phyloP scores from a whole-genome alignment of 2,888 invertebrate species.

The Scelioninae gen. 1 region DNA sequence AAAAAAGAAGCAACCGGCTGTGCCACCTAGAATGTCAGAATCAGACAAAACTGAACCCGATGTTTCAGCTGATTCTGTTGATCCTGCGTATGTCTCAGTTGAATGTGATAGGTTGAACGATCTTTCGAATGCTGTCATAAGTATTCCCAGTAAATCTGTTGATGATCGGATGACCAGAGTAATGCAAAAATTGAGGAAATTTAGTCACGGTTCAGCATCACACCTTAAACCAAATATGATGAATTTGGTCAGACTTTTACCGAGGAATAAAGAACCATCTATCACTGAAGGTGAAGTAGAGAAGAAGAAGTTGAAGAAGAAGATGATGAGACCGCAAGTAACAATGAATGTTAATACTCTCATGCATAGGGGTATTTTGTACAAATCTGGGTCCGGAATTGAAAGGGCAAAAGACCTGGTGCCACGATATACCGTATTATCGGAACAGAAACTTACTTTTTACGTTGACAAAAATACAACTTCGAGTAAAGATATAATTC shows the following conservation, averaged over 20 bases:
- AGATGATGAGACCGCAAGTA: slow-evolving; percentile 86
- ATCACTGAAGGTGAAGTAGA: slow-evolving; percentile 32
- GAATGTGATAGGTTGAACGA: slow-evolving; percentile 40
- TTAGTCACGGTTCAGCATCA: too few species aligned
- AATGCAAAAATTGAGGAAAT: slow-evolving; percentile 78
- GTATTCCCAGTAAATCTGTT: slow-evolving; percentile 56
- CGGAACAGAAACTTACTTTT: slow-evolving; percentile 90
- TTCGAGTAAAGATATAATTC: slow-evolving; percentile 89
- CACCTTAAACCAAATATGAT: slow-evolving; percentile 79
- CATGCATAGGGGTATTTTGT: slow-evolving; percentile 87
- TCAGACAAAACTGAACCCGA: slow-evolving; percentile 72
- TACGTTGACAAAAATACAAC: slow-evolving; percentile 90
- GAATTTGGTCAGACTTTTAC: slow-evolving; percentile 78
- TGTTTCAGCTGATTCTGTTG: slow-evolving; percentile 44
- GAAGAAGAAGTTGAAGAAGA: slow-evolving; percentile 68
- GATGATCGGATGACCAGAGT: slow-evolving; percentile 76
- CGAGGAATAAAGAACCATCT: slow-evolving; percentile 74
- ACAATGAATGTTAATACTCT: slow-evolving; percentile 84
- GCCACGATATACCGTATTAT: slow-evolving; percentile 86
- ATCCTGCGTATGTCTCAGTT: slow-evolving; percentile 6
- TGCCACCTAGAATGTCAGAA: slow-evolving; percentile 76
- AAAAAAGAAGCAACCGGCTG: slow-evolving; percentile 81
- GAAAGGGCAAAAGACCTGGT: slow-evolving; percentile 89
- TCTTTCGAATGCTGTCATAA: background rate
- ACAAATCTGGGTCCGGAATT: slow-evolving; percentile 82